phyloP scores from a whole-genome alignment of 2,888 invertebrate genomes.

The Hydriomena furcata region DNA sequence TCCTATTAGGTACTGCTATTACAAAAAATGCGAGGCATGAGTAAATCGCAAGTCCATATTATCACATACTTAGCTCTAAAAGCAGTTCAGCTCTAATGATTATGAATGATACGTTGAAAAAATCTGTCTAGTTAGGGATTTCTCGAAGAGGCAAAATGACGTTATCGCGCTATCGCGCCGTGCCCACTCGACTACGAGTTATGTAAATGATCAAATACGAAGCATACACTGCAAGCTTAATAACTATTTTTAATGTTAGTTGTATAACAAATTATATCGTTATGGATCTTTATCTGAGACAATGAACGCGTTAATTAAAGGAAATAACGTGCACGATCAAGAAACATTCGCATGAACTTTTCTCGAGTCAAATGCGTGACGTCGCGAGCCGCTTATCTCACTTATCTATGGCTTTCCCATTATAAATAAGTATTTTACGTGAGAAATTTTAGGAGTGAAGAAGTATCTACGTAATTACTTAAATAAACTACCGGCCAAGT shows the following conservation, averaged over 20 bases:
- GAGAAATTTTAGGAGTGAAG: not conserved
- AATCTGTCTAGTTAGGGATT: conserved; percentile 30
- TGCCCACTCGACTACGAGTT: conserved; percentile 34
- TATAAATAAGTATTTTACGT: not conserved
- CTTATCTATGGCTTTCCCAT: conserved; percentile 12
- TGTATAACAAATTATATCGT: conserved; percentile 63
- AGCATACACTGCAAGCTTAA: conserved; percentile 11
- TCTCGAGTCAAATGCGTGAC: conserved; percentile 44
- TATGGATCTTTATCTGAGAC: conserved; percentile 54
- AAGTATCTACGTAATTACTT: no score
- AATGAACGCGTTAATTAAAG: conserved; percentile 59
- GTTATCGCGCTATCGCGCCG: conserved; percentile 34
- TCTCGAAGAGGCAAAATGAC: conserved; percentile 32
- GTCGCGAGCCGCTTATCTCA: conserved; percentile 11
- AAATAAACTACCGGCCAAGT: no score
- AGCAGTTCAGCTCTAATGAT: conserved; percentile 38
- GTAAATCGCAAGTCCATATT: conserved; percentile 2
- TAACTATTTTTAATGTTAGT: conserved; percentile 30
- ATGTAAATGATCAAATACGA: conserved; percentile 36
- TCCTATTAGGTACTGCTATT: no score
- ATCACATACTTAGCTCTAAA: conserved; percentile 21
- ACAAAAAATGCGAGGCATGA: conserved; percentile 6
- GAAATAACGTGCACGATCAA: conserved; percentile 54
- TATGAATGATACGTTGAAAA: conserved; percentile 35
- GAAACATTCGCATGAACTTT: conserved; percentile 56